Evolutionary conservation across 2,113 vertebrate genomes (phyloP).

Genomic region (Camelus bactrianus): DNA sequence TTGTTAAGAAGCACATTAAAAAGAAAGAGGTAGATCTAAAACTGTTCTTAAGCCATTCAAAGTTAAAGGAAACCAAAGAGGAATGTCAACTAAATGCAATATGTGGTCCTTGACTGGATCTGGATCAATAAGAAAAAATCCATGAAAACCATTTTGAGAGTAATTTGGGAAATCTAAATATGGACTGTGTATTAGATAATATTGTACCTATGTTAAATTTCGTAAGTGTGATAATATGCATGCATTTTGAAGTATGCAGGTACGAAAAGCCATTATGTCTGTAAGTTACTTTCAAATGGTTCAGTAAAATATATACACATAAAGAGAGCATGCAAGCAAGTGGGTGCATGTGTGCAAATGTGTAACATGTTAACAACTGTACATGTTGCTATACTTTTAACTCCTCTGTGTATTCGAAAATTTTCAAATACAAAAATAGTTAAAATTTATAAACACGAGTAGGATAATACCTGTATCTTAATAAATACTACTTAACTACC

Average conservation of each 20-base stretch:
- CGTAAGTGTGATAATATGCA: not conserved
- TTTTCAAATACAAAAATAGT: not conserved
- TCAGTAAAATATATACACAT: not conserved
- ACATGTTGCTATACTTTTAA: not conserved
- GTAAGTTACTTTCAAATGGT: not conserved
- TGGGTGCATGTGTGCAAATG: not conserved
- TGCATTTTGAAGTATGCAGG: not conserved
- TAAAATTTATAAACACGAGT: not conserved
- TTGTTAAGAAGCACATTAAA: not conserved
- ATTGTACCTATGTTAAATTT: not conserved
- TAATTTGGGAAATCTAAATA: not conserved
- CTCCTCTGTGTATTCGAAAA: not conserved
- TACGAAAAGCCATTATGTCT: not conserved
- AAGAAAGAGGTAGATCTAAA: not conserved
- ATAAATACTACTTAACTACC: not conserved
- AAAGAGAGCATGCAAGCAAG: too few relatives aligned
- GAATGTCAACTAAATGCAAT: not conserved
- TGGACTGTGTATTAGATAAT: not conserved
- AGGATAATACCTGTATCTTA: not conserved
- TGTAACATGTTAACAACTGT: not conserved
- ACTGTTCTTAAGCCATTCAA: not conserved
- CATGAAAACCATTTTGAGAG: not conserved
- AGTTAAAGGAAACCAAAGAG: not conserved
- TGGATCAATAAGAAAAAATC: not conserved
- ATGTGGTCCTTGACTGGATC: not conserved